Evolutionary conservation across 2,888 invertebrate species (phyloP).

Genomic region (Chesias legatella): DNA sequence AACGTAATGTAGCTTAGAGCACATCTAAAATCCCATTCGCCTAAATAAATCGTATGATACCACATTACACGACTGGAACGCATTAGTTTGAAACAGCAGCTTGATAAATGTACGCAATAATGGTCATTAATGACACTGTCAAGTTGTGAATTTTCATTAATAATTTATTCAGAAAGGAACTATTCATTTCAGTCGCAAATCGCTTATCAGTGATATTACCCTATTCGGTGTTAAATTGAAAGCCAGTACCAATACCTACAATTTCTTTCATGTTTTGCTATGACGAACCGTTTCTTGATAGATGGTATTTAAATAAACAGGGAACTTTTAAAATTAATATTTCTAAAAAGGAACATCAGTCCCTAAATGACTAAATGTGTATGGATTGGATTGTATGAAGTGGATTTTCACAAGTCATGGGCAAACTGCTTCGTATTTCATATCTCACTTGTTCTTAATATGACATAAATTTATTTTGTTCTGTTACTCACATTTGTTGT

Average conservation of each 20-base stretch:
- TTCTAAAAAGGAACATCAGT: too few species aligned
- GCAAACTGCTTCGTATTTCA: too few species aligned
- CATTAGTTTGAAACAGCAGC: conserved; percentile 17
- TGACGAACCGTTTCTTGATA: too few species aligned
- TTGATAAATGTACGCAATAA: conserved; percentile 27
- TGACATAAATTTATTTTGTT: too few species aligned
- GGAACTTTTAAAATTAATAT: too few species aligned
- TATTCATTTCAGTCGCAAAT: conserved; percentile 15
- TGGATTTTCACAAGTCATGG: too few species aligned
- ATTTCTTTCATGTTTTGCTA: too few species aligned
- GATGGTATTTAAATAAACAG: too few species aligned
- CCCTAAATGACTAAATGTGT: too few species aligned
- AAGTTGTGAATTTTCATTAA: conserved; percentile 24
- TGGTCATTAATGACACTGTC: conserved; percentile 23
- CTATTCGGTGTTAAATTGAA: conserved; percentile 6
- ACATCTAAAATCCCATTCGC: conserved; percentile 1
- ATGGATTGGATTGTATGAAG: too few species aligned
- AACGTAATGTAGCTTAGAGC: conserved; percentile 1
- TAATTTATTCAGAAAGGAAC: conserved; percentile 10
- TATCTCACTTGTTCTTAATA: too few species aligned
- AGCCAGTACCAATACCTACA: conserved; percentile 1
- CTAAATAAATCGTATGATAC: conserved; percentile 10
- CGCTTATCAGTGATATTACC: conserved; percentile 18
- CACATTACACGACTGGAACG: conserved; percentile 15
- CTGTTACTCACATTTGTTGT: too few species aligned